Conservation (phyloP, 2,113 vertebrate genomes). For the Hypocryptadius cinnamomeus region DNA sequence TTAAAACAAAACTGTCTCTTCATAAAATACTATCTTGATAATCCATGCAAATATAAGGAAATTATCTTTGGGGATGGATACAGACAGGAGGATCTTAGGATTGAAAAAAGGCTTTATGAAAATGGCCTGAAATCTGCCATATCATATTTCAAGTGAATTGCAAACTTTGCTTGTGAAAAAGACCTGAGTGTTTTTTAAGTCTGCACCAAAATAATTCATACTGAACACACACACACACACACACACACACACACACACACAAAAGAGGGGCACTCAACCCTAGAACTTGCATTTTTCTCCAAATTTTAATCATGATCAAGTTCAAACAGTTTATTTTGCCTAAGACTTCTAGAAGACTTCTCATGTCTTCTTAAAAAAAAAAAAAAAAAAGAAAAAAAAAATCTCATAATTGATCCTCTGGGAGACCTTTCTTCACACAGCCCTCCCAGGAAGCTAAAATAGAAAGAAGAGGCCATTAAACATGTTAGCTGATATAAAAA, state of each 20-base stretch:
- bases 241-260: not conserved
- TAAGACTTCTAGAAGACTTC: not conserved
- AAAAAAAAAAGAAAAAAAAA: too few species aligned
- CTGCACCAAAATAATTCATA: not conserved
- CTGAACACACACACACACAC: not conserved
- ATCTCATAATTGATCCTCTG: not conserved
- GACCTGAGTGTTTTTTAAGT: fast-evolving
- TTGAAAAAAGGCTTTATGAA: not conserved
- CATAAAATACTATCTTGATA: not conserved
- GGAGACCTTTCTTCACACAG: not conserved
- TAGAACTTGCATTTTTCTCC: not conserved
- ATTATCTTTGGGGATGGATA: not conserved
- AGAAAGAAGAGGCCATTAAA: not conserved
- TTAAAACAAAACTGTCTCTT: not conserved
- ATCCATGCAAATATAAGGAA: not conserved
- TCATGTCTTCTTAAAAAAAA: not conserved
- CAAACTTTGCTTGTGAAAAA: not conserved
- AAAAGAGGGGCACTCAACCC: not conserved
- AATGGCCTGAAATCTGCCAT: not conserved
- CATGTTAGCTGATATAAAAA: not conserved
- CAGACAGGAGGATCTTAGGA: not conserved
- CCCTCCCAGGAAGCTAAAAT: not conserved
- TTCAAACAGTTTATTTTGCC: not conserved
- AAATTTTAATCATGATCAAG: not conserved
- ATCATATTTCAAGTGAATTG: not conserved